These are phyloP conservation scores for Xiphydria camelus DNA, from an alignment of 2,888 invertebrate genomes.

Conservation along the genomic window DNA sequence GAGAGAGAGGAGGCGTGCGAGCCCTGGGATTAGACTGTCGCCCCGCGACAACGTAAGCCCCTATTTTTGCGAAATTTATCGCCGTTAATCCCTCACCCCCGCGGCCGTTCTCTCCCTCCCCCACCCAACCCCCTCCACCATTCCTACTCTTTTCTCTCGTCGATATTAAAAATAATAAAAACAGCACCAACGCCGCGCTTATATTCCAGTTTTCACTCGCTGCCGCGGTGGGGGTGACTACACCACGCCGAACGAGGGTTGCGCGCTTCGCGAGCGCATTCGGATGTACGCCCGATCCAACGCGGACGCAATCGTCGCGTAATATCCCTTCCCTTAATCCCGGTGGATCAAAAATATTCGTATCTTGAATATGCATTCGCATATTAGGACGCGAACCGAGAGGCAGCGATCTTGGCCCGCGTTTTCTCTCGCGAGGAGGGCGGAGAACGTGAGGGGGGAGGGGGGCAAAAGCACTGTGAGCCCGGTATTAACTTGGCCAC, in stretches of 20 bases:
- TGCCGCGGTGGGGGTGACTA: too few relatives aligned
- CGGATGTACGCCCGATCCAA: too few relatives aligned
- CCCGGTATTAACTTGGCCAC: conserved; percentile 40
- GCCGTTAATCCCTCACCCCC: conserved; percentile 56
- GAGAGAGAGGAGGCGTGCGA: conserved; percentile 33
- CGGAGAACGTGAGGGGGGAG: not conserved
- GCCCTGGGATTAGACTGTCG: conserved; percentile 57
- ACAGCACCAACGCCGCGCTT: conserved; percentile 9
- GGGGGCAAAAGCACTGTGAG: conserved; percentile 10
- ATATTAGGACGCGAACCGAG: conserved; percentile 33
- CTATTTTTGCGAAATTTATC: conserved; percentile 59
- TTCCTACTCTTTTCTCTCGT: conserved; percentile 25
- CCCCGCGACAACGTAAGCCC: conserved; percentile 56
- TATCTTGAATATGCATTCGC: conserved; percentile 53
- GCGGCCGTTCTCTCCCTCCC: conserved; percentile 26
- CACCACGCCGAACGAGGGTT: too few relatives aligned
- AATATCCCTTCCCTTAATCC: conserved; percentile 47
- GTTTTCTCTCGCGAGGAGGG: not conserved
- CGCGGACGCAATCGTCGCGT: too few relatives aligned
- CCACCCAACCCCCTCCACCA: conserved; percentile 8
- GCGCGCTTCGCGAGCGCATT: too few relatives aligned
- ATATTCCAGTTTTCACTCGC: too few relatives aligned
- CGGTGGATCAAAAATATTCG: conserved; percentile 52
- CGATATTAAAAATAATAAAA: conserved; percentile 51
- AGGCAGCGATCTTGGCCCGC: too few relatives aligned